Evolutionary conservation across 2,797 vertebrate species (phyloP).

Genomic region (Eulemur coronatus): DNA sequence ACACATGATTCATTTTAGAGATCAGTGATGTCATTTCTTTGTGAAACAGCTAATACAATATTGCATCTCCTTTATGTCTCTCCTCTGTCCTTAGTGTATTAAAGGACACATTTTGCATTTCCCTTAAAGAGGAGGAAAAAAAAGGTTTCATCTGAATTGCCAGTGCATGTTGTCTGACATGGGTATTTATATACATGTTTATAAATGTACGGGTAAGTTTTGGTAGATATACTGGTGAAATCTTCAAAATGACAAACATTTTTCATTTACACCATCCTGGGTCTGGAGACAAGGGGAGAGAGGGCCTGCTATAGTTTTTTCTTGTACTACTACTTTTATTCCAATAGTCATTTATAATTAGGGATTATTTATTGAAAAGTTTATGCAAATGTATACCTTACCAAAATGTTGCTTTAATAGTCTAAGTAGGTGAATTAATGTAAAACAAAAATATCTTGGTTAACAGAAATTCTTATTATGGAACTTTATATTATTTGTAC

Average conservation of each 20-base stretch:
- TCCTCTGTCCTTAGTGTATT: slow-evolving; percentile 13
- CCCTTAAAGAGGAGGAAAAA: slow-evolving; percentile 1
- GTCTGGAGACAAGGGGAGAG: not conserved
- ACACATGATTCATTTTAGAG: not conserved
- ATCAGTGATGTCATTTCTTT: not conserved
- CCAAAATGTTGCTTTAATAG: not conserved
- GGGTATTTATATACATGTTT: not conserved
- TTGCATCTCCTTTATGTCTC: not conserved
- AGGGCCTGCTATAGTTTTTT: not conserved
- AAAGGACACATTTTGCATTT: slow-evolving; percentile 46
- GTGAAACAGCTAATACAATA: not conserved
- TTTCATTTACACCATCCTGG: slow-evolving; percentile 26
- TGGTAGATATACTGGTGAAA: not conserved
- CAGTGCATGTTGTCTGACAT: not conserved
- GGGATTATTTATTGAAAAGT: not conserved
- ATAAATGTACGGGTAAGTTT: slow-evolving; percentile 45
- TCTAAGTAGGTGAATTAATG: not conserved
- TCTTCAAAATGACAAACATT: not conserved
- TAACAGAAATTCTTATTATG: not conserved
- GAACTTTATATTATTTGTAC: not conserved
- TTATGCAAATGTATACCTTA: not conserved
- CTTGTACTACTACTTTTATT: not conserved
- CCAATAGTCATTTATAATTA: not conserved
- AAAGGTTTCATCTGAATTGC: slow-evolving; percentile 1
- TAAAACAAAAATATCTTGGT: not conserved